These are phyloP conservation scores for Clivina fossor DNA, from an alignment of 2,888 invertebrate genomes.

Conservation along the genomic window DNA sequence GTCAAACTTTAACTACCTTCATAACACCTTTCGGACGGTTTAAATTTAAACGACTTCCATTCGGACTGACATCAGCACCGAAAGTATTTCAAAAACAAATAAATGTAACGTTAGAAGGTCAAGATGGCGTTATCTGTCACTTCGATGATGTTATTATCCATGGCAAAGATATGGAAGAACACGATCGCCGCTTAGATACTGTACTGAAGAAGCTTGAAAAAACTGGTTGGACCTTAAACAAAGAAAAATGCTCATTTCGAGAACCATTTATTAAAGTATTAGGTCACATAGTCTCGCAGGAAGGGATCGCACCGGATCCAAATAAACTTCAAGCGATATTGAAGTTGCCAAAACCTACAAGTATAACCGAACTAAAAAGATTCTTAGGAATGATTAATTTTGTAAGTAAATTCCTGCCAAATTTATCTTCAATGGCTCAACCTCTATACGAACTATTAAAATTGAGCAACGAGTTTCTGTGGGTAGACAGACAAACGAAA, in stretches of 20 bases:
- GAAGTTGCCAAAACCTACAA: constrained; percentile 29
- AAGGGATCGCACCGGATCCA: constrained; percentile 33
- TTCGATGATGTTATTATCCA: constrained; percentile 28
- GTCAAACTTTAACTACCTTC: constrained; percentile 15
- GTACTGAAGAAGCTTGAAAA: constrained; percentile 35
- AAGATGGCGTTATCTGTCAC: constrained; percentile 24
- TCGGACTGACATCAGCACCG: constrained; percentile 19
- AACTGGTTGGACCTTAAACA: constrained; percentile 31
- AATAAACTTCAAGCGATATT: constrained; percentile 35
- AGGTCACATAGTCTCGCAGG: constrained; percentile 33
- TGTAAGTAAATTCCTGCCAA: constrained; percentile 29
- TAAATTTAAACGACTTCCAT: constrained; percentile 27
- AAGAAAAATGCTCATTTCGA: constrained; percentile 35
- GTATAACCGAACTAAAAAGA: constrained; percentile 34
- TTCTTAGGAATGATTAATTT: constrained; percentile 32
- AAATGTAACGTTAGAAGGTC: constrained; percentile 1
- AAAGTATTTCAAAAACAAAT: constrained; percentile 12
- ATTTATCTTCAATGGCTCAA: constrained; percentile 18
- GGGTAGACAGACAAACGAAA: constrained; percentile 10
- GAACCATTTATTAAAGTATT: constrained; percentile 36
- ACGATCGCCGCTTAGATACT: constrained; percentile 34
- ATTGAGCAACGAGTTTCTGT: constrained; percentile 9
- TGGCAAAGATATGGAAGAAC: constrained; percentile 36
- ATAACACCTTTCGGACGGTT: constrained; percentile 27
- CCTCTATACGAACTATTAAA: constrained; percentile 24